Percentiles rank a stretch among this genome's conserved stretches.
These are phyloP conservation scores for Bibio marci DNA, from an alignment of 2,888 invertebrate genomes.

Conservation along the genomic window DNA sequence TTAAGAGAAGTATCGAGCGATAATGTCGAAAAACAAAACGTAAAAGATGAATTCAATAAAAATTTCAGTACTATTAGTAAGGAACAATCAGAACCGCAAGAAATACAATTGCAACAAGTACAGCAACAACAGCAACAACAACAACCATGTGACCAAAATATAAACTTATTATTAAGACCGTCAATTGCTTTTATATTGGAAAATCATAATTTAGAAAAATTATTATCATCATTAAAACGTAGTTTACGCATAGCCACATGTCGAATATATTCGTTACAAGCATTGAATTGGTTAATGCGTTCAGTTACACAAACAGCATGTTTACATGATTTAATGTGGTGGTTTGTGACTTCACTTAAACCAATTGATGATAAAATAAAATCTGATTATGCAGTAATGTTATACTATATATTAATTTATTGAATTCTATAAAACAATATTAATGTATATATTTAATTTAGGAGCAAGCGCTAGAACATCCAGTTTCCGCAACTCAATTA, in stretches of 20 bases:
- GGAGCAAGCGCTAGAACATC: slow-evolving; percentile 46
- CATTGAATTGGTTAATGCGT: slow-evolving; percentile 85
- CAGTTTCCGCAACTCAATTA: slow-evolving; percentile 58
- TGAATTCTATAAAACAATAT: neutral
- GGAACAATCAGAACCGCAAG: too few species aligned
- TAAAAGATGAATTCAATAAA: too few species aligned
- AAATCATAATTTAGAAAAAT: slow-evolving; percentile 66
- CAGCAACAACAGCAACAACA: neutral
- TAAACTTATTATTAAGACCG: slow-evolving; percentile 36
- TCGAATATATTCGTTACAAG: slow-evolving; percentile 79
- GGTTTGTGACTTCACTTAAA: slow-evolving; percentile 77
- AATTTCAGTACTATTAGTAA: too few species aligned
- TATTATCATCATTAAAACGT: slow-evolving; percentile 76
- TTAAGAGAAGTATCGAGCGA: neutral
- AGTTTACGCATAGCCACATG: slow-evolving; percentile 65
- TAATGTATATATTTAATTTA: slow-evolving; percentile 12
- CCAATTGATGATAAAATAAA: slow-evolving; percentile 35
- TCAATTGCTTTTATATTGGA: slow-evolving; percentile 76
- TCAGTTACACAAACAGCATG: slow-evolving; percentile 82
- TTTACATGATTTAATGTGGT: slow-evolving; percentile 92
- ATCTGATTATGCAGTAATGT: slow-evolving; percentile 24
- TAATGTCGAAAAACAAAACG: neutral
- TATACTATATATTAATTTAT: slow-evolving; percentile 11
- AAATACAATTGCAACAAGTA: neutral
- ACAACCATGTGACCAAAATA: neutral